Evolutionary conservation across 2,888 invertebrate species (phyloP).

Genomic region (Drosophila diplacantha): DNA sequence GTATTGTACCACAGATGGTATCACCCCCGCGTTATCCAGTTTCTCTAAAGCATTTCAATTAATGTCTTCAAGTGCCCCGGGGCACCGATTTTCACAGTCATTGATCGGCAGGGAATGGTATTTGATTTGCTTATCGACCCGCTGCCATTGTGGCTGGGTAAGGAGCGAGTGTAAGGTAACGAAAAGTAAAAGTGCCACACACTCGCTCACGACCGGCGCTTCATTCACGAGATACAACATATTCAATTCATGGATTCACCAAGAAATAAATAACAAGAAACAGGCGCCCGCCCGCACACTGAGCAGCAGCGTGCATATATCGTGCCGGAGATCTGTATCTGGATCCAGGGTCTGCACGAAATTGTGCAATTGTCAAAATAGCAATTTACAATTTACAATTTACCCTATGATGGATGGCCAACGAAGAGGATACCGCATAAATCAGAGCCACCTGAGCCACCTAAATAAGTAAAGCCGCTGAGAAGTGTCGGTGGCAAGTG

Average conservation of each 20-base stretch:
- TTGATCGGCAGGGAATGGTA: constrained; percentile 20
- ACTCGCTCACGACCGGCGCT: constrained; percentile 49
- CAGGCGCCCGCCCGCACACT: constrained; percentile 56
- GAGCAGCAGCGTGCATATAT: constrained; percentile 20
- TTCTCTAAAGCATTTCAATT: constrained; percentile 23
- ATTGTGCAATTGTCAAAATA: constrained; percentile 73
- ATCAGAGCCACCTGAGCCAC: constrained; percentile 46
- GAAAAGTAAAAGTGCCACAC: constrained; percentile 63
- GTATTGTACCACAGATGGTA: background rate
- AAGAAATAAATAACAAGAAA: constrained; percentile 36
- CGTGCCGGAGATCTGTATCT: constrained; percentile 68
- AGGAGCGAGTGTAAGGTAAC: constrained; percentile 14
- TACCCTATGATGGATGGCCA: constrained; percentile 51
- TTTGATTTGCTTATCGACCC: constrained; percentile 33
- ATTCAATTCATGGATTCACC: constrained; percentile 59
- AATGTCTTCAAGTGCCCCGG: constrained; percentile 21
- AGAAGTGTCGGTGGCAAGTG: constrained; percentile 44
- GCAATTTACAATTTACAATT: constrained; percentile 54
- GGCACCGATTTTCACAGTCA: constrained; percentile 37
- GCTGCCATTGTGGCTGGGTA: constrained; percentile 15
- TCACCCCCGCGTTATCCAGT: constrained; percentile 9
- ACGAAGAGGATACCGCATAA: constrained; percentile 42
- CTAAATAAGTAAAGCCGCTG: constrained; percentile 39
- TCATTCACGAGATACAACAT: constrained; percentile 55
- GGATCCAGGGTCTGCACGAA: constrained; percentile 57